phyloP scores from a whole-genome alignment of 2,113 vertebrate species.

The Aphelocoma coerulescens region DNA sequence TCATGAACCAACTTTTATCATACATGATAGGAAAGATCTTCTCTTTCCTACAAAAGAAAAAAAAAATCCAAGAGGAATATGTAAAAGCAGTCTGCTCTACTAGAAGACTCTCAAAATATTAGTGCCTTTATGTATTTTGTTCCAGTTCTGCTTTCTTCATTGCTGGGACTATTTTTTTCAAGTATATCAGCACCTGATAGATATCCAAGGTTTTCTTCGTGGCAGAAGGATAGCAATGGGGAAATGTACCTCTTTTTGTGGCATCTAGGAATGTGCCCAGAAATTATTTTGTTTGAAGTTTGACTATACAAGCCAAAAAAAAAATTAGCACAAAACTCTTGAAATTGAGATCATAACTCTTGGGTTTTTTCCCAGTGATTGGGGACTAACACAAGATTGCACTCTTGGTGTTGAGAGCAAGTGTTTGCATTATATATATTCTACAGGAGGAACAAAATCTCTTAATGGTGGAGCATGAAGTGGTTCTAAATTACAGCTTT shows the following conservation, averaged over 20 bases:
- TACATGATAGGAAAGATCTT: neutral
- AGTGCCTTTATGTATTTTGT: neutral
- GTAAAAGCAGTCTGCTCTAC: neutral
- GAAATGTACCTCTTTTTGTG: neutral
- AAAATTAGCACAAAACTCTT: neutral
- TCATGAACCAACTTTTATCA: neutral
- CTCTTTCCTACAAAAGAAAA: neutral
- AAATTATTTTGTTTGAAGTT: neutral
- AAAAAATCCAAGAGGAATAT: neutral
- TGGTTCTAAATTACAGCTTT: neutral
- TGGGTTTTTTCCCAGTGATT: accelerated
- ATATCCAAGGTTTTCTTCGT: neutral
- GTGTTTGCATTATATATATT: neutral
- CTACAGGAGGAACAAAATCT: neutral
- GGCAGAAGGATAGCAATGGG: neutral
- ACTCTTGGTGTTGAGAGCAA: neutral
- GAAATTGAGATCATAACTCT: neutral
- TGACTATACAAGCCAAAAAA: neutral
- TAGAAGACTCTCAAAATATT: neutral
- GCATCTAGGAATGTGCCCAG: neutral
- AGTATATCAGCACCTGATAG: neutral
- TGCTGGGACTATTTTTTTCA: neutral
- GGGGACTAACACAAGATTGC: neutral
- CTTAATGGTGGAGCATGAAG: neutral
- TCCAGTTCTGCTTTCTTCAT: neutral